phyloP scores from a whole-genome alignment of 2,797 vertebrate genomes.

The Phrynocephalus forsythii region DNA sequence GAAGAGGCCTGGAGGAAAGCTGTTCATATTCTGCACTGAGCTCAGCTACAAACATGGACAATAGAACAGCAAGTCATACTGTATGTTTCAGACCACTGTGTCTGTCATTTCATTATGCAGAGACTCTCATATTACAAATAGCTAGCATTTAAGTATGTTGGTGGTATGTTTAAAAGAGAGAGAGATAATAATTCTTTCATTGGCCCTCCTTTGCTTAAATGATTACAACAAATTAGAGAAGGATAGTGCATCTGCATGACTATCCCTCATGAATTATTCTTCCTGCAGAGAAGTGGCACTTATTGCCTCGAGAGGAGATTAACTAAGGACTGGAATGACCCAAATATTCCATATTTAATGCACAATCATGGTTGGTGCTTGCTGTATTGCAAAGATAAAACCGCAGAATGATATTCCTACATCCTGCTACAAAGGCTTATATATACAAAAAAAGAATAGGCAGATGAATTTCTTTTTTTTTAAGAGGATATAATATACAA shows the following conservation, averaged over 20 bases:
- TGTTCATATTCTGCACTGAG: conserved; percentile 33
- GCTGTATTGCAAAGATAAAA: conserved; percentile 47
- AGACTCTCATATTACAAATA: conserved; percentile 30
- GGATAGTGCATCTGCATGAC: conserved; percentile 34
- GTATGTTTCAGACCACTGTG: conserved; percentile 35
- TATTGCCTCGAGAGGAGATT: conserved; percentile 33
- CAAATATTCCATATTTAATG: conserved; percentile 42
- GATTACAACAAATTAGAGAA: conserved; percentile 44
- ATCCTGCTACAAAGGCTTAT: conserved; percentile 24
- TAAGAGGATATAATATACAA: conserved; percentile 34
- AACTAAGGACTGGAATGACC: conserved; percentile 39
- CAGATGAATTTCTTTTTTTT: not conserved
- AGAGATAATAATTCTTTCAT: conserved; percentile 35
- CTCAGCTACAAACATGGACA: conserved; percentile 31
- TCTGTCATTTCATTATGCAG: conserved; percentile 36
- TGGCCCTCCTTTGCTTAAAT: not conserved
- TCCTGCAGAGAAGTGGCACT: conserved; percentile 27
- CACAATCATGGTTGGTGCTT: conserved; percentile 29
- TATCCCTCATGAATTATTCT: conserved; percentile 21
- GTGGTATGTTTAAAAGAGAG: conserved; percentile 14
- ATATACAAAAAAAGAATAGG: conserved; percentile 25
- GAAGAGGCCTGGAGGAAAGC: not conserved
- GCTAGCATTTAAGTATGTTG: conserved; percentile 16
- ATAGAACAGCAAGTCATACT: conserved; percentile 35
- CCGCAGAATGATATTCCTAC: conserved; percentile 35